Evolutionary conservation across 2,113 vertebrate genomes (phyloP).

Genomic region (Phrynosoma platyrhinos): DNA sequence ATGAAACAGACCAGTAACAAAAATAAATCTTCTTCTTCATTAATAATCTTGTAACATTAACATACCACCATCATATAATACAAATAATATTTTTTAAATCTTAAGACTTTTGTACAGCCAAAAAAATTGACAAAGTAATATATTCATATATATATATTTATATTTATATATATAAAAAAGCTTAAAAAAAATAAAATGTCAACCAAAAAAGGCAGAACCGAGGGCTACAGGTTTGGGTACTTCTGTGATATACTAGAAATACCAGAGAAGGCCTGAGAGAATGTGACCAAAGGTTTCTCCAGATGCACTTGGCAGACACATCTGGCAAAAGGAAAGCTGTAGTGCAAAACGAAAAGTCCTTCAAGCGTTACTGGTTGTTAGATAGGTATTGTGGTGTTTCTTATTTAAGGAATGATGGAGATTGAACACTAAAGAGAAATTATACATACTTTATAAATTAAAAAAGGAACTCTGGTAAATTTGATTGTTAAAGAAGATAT

Average conservation of each 20-base stretch:
- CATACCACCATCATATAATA: conserved; percentile 99
- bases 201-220: conserved; percentile 84
- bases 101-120: conserved; percentile 96
- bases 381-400: conserved; percentile 12
- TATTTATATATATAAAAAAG: conserved; percentile 75
- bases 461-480: background rate
- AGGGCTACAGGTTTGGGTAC: conserved; percentile 88
- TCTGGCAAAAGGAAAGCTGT: conserved; percentile 82
- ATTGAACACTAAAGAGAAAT: background rate
- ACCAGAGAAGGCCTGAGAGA: conserved; percentile 89
- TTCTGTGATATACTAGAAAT: conserved; percentile 88
- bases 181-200: conserved; percentile 89
- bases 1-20: conserved; percentile 99
- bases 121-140: conserved; percentile 90
- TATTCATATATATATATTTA: conserved; percentile 78
- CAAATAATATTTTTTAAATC: conserved; percentile 98
- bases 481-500: conserved; percentile 52
- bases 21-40: conserved; percentile 99
- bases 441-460: background rate
- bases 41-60: conserved; percentile 99
- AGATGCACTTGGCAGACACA: conserved; percentile 84
- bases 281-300: conserved; percentile 82
- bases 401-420: conserved; percentile 21
- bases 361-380: conserved; percentile 74
- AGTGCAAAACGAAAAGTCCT: conserved; percentile 84